These are phyloP conservation scores for Eunapius fragilis DNA, from an alignment of 37 sponge, comb jelly and placozoan genomes.

Conservation along the genomic window DNA sequence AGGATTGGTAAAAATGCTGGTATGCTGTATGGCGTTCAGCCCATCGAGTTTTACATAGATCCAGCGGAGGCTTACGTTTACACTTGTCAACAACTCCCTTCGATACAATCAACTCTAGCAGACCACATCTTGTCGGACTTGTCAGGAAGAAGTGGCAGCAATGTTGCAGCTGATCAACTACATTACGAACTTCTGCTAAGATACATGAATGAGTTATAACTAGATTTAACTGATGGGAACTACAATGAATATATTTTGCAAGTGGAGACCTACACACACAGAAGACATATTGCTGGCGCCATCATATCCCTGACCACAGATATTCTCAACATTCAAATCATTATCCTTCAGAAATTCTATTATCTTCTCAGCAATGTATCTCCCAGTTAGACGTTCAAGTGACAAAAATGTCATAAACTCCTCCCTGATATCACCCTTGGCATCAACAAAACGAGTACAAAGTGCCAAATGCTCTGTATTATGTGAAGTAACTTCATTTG, in stretches of 20 bases:
- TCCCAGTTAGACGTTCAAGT: constrained; percentile 50
- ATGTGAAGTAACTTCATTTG: constrained; percentile 51
- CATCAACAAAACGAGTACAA: constrained; percentile 37
- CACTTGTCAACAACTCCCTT: constrained; percentile 13
- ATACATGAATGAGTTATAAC: constrained; percentile 11
- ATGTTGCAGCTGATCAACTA: constrained; percentile 6
- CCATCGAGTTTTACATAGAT: constrained; percentile 8
- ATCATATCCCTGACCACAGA: constrained; percentile 58
- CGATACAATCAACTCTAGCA: constrained; percentile 19
- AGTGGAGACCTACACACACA: constrained; percentile 36
- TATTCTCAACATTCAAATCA: constrained; percentile 29
- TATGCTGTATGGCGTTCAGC: constrained; percentile 1
- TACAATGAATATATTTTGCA: constrained; percentile 44
- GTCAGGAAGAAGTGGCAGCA: constrained; percentile 16
- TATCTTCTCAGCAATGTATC: constrained; percentile 29
- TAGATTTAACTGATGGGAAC: constrained; percentile 42
- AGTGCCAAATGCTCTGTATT: constrained; percentile 43
- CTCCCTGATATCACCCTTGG: constrained; percentile 25
- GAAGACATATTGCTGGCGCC: constrained; percentile 51
- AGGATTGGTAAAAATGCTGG: constrained; percentile 40
- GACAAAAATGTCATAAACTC: constrained; percentile 48
- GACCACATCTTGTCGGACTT: constrained; percentile 27
- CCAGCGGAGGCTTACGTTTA: neutral
- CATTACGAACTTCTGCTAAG: constrained; percentile 36
- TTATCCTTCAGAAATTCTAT: constrained; percentile 44